Percentiles rank a stretch among this genome's conserved stretches.
phyloP scores from a whole-genome alignment of 2,113 vertebrate species.

The Sclerurus mexicanus region DNA sequence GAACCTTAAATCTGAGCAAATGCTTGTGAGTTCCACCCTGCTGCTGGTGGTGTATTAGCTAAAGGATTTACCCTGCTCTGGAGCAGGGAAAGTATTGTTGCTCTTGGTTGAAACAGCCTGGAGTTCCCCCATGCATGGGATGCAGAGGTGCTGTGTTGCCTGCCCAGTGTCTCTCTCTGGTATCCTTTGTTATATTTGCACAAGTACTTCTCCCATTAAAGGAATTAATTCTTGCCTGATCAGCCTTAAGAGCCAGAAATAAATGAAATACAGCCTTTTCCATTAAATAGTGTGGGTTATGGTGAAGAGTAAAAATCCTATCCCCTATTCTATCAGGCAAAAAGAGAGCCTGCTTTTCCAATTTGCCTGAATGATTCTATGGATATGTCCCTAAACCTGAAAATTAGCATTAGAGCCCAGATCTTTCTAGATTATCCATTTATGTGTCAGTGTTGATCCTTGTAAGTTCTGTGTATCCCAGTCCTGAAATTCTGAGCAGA shows the following conservation, averaged over 20 bases:
- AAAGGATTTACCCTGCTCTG: background rate
- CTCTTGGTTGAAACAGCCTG: background rate
- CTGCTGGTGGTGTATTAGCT: background rate
- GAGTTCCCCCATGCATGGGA: background rate
- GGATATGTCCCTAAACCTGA: background rate
- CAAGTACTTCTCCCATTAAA: constrained; percentile 20
- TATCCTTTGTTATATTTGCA: background rate
- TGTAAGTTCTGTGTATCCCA: background rate
- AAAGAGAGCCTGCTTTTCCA: background rate
- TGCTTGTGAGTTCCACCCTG: background rate
- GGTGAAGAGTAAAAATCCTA: background rate
- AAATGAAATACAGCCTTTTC: constrained; percentile 1
- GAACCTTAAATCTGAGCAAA: background rate
- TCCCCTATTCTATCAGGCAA: background rate
- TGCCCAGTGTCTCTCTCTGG: background rate
- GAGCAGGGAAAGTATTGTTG: background rate
- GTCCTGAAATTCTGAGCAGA: background rate
- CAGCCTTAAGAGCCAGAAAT: background rate
- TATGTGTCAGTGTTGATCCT: background rate
- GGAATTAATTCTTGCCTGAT: background rate
- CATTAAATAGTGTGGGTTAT: background rate
- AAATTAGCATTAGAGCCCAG: background rate
- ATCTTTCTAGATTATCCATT: background rate
- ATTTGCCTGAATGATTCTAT: background rate
- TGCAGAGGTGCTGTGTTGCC: background rate